Evolutionary conservation across 1,140 invertebrate genomes (phyloP).

Genomic region (Drosophila serrata): DNA sequence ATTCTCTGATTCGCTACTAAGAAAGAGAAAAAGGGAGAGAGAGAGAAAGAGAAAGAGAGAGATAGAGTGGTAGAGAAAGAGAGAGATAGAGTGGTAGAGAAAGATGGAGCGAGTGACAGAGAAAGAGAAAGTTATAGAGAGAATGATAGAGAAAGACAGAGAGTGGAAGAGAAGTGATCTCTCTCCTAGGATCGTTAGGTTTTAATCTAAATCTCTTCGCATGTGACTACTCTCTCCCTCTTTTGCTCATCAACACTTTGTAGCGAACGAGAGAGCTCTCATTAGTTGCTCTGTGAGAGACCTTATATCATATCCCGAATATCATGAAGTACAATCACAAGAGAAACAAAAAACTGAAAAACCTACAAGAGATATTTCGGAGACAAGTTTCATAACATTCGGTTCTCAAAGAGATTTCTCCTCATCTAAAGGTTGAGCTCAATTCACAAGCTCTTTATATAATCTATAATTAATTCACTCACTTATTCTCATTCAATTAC

Average conservation of each 20-base stretch:
- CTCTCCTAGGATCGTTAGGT: neutral
- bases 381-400: neutral
- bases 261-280: neutral
- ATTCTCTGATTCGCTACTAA: neutral
- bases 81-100: neutral
- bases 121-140: too few species aligned
- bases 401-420: neutral
- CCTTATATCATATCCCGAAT: too few species aligned
- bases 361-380: too few species aligned
- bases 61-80: neutral
- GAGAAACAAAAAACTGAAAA: too few species aligned
- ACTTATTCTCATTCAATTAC: conserved; percentile 9
- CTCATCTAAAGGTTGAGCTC: neutral
- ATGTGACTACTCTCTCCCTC: neutral
- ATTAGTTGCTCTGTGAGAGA: neutral
- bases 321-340: too few species aligned
- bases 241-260: neutral
- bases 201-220: neutral
- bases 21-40: neutral
- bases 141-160: too few species aligned
- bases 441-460: neutral
- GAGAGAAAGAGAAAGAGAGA: too few species aligned
- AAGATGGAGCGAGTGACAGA: too few species aligned
- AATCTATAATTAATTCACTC: neutral
- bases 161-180: neutral